Percentiles rank a stretch among this genome's conserved stretches.
Conservation (phyloP, 2,888 invertebrate genomes). For the Acrobasis suavella region DNA sequence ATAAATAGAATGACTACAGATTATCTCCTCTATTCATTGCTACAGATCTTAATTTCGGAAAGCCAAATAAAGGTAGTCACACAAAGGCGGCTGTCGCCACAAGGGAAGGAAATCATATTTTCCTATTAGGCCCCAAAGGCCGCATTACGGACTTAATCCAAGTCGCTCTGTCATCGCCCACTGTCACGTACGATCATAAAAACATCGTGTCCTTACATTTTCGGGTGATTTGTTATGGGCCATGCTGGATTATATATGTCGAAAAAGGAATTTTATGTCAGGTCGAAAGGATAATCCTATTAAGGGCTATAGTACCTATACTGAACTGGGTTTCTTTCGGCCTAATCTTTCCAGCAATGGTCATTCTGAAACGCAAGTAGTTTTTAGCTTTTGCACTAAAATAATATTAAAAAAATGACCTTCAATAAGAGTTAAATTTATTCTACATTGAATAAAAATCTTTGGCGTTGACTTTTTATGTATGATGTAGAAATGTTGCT, state of each 20-base stretch:
- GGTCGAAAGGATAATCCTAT: background rate
- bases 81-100: slow-evolving; percentile 15
- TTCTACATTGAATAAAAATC: too few relatives aligned
- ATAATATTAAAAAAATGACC: too few relatives aligned
- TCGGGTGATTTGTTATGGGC: slow-evolving; percentile 25
- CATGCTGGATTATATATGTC: slow-evolving; percentile 7
- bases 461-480: too few relatives aligned
- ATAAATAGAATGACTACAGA: too few relatives aligned
- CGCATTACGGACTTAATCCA: slow-evolving; percentile 21
- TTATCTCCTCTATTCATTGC: too few relatives aligned
- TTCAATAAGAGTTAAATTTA: too few relatives aligned
- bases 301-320: background rate
- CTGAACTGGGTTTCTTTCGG: background rate
- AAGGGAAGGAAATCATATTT: slow-evolving; percentile 20
- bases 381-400: too few relatives aligned
- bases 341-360: too few relatives aligned
- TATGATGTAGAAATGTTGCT: too few relatives aligned
- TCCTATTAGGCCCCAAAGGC: slow-evolving; percentile 19
- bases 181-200: slow-evolving; percentile 23
- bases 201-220: slow-evolving; percentile 21
- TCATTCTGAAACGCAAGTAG: too few relatives aligned
- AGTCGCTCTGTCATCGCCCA: slow-evolving; percentile 19
- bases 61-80: slow-evolving; percentile 7
- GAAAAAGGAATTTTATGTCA: background rate
- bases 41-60: background rate